Percentiles rank a stretch among this genome's conserved stretches.
Conservation (phyloP, 2,113 vertebrate species). For the Glaucidium brasilianum region DNA sequence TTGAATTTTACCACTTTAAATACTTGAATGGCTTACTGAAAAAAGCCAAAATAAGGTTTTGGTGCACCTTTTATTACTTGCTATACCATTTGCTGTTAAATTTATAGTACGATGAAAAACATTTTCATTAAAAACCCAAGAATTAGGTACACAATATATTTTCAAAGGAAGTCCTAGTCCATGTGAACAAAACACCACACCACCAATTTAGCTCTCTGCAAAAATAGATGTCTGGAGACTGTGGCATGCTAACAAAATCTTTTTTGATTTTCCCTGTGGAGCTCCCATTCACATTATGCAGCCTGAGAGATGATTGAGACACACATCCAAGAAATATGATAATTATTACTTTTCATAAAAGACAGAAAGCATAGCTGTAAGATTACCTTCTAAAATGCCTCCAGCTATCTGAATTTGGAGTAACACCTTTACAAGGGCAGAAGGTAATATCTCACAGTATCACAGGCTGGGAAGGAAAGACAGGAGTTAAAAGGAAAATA, state of each 20-base stretch:
- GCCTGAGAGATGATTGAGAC: neutral
- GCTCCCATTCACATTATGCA: neutral
- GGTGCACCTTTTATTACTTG: neutral
- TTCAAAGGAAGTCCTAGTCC: neutral
- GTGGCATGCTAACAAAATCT: neutral
- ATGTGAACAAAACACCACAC: neutral
- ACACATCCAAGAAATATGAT: neutral
- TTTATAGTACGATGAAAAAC: neutral
- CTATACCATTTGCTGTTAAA: neutral
- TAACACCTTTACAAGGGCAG: neutral
- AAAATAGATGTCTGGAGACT: neutral
- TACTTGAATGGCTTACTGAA: neutral
- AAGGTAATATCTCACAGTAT: neutral
- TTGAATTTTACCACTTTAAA: neutral
- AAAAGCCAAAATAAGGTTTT: neutral
- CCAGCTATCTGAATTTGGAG: neutral
- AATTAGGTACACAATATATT: neutral
- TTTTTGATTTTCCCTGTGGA: neutral
- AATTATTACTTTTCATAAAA: slow-evolving; percentile 25
- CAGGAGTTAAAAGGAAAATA: neutral
- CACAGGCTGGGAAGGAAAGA: neutral
- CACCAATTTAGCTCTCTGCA: neutral
- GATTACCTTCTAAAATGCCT: slow-evolving; percentile 21
- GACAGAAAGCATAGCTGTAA: neutral
- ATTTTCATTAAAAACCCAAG: neutral